Evolutionary conservation across 2,113 vertebrate species (phyloP).

Genomic region (Diadophis punctatus): DNA sequence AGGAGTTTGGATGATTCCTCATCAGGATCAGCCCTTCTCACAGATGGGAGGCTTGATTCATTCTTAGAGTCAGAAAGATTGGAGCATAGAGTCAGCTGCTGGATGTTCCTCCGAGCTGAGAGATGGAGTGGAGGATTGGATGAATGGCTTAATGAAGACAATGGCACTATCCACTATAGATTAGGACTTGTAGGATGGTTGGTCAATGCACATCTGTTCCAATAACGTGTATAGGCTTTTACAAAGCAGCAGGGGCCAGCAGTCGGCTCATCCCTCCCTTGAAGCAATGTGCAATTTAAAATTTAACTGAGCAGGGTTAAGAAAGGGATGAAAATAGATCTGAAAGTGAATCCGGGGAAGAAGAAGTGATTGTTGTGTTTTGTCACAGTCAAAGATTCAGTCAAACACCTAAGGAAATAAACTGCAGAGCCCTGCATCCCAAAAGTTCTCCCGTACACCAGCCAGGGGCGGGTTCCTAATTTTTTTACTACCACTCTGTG

Average conservation of each 20-base stretch:
- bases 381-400: not conserved
- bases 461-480: too few species aligned
- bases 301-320: not conserved
- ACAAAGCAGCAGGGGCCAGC: not conserved
- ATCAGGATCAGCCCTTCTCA: not conserved
- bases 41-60: not conserved
- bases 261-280: not conserved
- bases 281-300: not conserved
- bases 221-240: not conserved
- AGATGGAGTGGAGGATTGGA: not conserved
- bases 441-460: not conserved
- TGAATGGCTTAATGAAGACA: not conserved
- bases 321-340: not conserved
- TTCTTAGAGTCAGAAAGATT: not conserved
- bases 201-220: not conserved
- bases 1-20: not conserved
- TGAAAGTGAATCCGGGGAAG: not conserved
- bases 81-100: not conserved
- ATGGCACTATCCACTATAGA: not conserved
- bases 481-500: too few species aligned
- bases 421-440: not conserved
- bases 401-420: not conserved
- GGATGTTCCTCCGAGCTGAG: not conserved
- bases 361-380: not conserved
- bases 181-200: not conserved